Percentiles rank a stretch among this genome's conserved stretches.
Conservation (phyloP, 2,888 invertebrate species). For the Itoplectis maculator region DNA sequence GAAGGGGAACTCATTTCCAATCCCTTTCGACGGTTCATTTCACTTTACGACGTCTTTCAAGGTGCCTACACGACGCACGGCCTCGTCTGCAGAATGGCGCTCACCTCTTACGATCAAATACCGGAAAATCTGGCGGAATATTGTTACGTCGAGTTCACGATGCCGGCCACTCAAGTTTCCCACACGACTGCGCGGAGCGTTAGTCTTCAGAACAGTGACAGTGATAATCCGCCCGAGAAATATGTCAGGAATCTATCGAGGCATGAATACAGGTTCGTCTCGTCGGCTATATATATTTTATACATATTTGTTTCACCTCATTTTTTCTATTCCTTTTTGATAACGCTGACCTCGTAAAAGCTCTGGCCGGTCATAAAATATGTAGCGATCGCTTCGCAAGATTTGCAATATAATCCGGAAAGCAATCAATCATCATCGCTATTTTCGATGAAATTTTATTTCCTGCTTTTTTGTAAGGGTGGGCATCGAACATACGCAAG, state of each 20-base stretch:
- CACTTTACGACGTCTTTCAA: neutral
- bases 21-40: neutral
- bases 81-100: conserved; percentile 96
- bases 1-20: neutral
- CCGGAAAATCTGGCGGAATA: conserved; percentile 96
- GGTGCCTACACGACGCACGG: conserved; percentile 99
- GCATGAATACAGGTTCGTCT: conserved; percentile 93
- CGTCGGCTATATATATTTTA: neutral
- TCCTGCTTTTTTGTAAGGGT: conserved; percentile 86
- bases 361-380: too few species aligned
- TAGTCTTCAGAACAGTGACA: conserved; percentile 93
- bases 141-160: conserved; percentile 98
- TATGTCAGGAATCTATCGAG: conserved; percentile 98
- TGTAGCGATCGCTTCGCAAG: too few species aligned
- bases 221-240: conserved; percentile 97
- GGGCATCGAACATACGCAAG: conserved; percentile 95
- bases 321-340: neutral
- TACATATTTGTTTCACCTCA: too few species aligned
- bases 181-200: conserved; percentile 98
- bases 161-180: conserved; percentile 98
- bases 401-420: too few species aligned
- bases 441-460: conserved; percentile 5
- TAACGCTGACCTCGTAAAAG: neutral
- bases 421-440: too few species aligned
- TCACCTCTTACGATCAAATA: conserved; percentile 98